Evolutionary conservation across 2,113 vertebrate species (phyloP).

Genomic region (Chamaea fasciata): DNA sequence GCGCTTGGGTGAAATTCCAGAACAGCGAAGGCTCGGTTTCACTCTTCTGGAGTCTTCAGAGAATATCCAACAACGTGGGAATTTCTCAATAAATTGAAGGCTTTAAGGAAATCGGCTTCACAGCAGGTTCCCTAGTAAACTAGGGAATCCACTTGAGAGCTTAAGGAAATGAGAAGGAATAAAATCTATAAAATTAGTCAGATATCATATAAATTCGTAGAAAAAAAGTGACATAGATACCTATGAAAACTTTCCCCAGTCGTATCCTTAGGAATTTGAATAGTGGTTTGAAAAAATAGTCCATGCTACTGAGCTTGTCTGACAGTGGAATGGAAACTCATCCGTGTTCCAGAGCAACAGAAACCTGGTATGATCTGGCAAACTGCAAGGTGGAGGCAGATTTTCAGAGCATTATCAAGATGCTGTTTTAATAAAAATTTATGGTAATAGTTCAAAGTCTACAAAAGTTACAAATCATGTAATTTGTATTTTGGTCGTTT

Average conservation of each 20-base stretch:
- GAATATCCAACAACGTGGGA: background rate
- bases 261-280: background rate
- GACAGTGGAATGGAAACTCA: background rate
- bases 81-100: background rate
- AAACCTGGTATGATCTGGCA: background rate
- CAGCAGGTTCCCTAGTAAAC: background rate
- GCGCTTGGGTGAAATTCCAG: background rate
- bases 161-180: background rate
- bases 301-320: fast-evolving
- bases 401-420: background rate
- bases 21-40: background rate
- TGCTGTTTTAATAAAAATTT: background rate
- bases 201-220: background rate
- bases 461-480: background rate
- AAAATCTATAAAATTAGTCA: background rate
- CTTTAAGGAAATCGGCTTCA: background rate
- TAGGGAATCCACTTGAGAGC: background rate
- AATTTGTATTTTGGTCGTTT: background rate
- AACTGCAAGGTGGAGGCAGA: background rate
- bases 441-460: background rate
- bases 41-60: background rate
- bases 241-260: background rate
- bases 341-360: background rate
- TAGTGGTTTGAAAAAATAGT: background rate
- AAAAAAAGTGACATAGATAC: background rate